phyloP scores from a whole-genome alignment of 2,888 invertebrate genomes.

The Listrodromus nycthemerus region DNA sequence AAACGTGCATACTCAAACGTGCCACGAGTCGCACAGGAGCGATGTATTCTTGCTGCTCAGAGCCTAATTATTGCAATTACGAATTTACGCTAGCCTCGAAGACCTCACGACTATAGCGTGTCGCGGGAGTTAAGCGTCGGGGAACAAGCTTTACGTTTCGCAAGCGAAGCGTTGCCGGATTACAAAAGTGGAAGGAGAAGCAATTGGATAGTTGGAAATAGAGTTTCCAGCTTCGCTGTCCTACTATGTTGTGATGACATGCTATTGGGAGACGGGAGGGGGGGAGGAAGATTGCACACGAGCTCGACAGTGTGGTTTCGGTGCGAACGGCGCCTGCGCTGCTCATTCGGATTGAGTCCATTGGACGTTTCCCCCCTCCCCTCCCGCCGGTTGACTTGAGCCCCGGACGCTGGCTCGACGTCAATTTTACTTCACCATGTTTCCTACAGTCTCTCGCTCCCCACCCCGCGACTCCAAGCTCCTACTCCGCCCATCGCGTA shows the following conservation, averaged over 20 bases:
- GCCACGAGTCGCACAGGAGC: background rate
- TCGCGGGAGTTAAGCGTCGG: conserved; percentile 12
- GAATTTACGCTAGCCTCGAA: conserved; percentile 8
- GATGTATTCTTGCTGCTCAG: background rate
- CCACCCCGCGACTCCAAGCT: conserved; percentile 20
- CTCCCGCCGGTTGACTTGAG: conserved; percentile 69
- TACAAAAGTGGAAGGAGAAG: conserved; percentile 48
- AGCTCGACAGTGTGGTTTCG: conserved; percentile 13
- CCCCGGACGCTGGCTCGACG: conserved; percentile 75
- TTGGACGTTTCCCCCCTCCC: conserved; percentile 74
- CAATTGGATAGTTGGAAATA: conserved; percentile 68
- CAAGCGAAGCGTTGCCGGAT: conserved; percentile 19
- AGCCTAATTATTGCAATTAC: background rate
- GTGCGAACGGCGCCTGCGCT: conserved; percentile 73
- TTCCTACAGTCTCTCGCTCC: conserved; percentile 55
- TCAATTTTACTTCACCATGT: conserved; percentile 78
- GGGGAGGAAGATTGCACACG: conserved; percentile 49
- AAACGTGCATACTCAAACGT: background rate
- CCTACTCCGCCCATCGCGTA: conserved; percentile 1
- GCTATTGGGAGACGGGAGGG: conserved; percentile 30
- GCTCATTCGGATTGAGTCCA: conserved; percentile 66
- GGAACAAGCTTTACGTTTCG: conserved; percentile 8
- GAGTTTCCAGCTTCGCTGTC: conserved; percentile 61
- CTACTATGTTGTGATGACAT: conserved; percentile 58
- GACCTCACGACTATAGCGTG: conserved; percentile 19